A percentile compares a stretch with the other conserved stretches of the same genome.
phyloP scores from a whole-genome alignment of 2,797 vertebrate genomes.

The Argentina silus region DNA sequence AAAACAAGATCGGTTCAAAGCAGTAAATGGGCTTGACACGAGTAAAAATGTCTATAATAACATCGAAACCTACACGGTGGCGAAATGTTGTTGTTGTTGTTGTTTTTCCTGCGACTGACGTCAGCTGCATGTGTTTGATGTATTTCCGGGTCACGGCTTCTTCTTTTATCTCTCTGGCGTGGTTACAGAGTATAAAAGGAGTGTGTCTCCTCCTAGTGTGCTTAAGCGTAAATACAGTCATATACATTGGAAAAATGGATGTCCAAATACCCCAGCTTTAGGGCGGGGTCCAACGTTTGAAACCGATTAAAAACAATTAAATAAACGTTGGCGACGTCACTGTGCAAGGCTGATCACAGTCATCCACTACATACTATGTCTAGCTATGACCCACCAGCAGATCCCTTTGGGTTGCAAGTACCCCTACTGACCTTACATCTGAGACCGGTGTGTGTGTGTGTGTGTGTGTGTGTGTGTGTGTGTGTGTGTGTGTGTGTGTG shows the following conservation, averaged over 20 bases:
- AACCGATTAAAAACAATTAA: neutral
- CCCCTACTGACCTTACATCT: neutral
- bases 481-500: neutral
- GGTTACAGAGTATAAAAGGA: slow-evolving; percentile 29
- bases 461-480: slow-evolving; percentile 6
- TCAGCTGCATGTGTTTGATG: neutral
- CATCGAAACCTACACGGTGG: neutral
- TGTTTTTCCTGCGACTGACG: slow-evolving; percentile 7
- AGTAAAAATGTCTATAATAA: neutral
- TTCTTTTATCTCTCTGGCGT: slow-evolving; percentile 17
- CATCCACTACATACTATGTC: too few species aligned
- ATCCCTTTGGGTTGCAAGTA: too few species aligned
- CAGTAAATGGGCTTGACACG: neutral
- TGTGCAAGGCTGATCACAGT: too few species aligned
- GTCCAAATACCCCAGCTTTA: too few species aligned
- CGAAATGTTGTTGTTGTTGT: slow-evolving; percentile 23
- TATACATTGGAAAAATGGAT: too few species aligned
- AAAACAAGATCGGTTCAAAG: neutral
- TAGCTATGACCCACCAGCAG: too few species aligned
- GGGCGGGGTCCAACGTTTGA: too few species aligned
- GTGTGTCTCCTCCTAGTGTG: slow-evolving; percentile 5
- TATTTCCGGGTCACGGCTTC: slow-evolving; percentile 72
- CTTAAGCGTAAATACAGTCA: too few species aligned
- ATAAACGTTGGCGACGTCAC: neutral
- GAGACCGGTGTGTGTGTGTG: neutral